These are phyloP conservation scores for Speoplatyrhinus poulsoni DNA, from an alignment of 2,113 vertebrate genomes.

Conservation along the genomic window DNA sequence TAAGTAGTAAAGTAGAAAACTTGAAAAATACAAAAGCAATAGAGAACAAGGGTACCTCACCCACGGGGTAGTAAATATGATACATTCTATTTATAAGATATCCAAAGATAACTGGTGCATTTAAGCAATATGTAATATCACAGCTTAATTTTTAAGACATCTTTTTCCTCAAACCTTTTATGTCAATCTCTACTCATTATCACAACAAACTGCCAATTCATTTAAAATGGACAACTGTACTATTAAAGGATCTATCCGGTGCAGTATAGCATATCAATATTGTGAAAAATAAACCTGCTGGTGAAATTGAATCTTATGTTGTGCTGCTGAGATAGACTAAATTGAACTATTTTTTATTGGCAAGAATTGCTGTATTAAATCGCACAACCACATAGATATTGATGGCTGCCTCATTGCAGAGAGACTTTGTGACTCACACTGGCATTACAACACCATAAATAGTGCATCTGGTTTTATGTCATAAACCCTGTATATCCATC, in stretches of 20 bases:
- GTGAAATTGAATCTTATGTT: constrained; percentile 28
- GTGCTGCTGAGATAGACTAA: constrained; percentile 1
- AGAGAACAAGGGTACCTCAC: background rate
- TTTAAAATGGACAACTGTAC: constrained; percentile 10
- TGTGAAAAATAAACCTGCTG: constrained; percentile 5
- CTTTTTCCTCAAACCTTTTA: constrained; percentile 24
- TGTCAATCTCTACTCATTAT: constrained; percentile 16
- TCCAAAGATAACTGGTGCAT: constrained; percentile 35
- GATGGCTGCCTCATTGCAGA: background rate
- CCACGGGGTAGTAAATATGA: constrained; percentile 1
- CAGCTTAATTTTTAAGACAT: constrained; percentile 4
- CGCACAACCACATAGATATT: background rate
- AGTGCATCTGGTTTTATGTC: background rate
- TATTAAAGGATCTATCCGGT: constrained; percentile 13
- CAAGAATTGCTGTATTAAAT: constrained; percentile 1
- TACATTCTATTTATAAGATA: background rate
- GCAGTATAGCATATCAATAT: constrained; percentile 20
- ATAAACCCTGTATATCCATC: background rate
- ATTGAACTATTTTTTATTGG: constrained; percentile 13
- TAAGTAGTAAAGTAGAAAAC: background rate
- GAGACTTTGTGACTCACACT: background rate
- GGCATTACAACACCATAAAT: constrained; percentile 9
- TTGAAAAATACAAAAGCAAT: background rate
- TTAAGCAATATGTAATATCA: constrained; percentile 32
- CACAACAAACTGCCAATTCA: constrained; percentile 26